These are phyloP conservation scores for Paralichthys olivaceus DNA, from an alignment of 2,113 vertebrate species.

Conservation along the genomic window DNA sequence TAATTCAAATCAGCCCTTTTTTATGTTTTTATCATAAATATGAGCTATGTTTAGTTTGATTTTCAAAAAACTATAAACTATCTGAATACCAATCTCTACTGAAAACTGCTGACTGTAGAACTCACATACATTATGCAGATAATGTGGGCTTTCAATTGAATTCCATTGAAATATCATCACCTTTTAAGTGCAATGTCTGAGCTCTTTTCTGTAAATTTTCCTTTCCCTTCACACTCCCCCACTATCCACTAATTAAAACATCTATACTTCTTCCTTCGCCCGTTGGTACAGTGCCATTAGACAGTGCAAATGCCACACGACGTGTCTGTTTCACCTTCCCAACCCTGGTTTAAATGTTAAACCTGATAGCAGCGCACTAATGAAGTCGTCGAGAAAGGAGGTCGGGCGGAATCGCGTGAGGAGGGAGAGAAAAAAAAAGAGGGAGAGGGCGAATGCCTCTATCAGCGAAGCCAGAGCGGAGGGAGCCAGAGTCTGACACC, in stretches of 20 bases:
- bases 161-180: conserved; percentile 5
- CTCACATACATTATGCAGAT: background rate
- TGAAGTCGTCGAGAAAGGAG: conserved; percentile 76
- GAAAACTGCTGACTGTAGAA: background rate
- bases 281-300: conserved; percentile 69
- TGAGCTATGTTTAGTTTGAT: background rate
- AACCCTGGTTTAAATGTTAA: conserved; percentile 86
- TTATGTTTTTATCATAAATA: background rate
- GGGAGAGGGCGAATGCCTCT: conserved; percentile 31
- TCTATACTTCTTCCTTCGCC: conserved; percentile 48
- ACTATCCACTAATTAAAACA: conserved; percentile 73
- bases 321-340: conserved; percentile 80
- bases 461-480: conserved; percentile 50
- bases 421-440: conserved; percentile 22
- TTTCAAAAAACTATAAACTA: background rate
- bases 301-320: conserved; percentile 80
- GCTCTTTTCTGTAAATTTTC: conserved; percentile 6
- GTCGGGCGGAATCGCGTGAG: conserved; percentile 30
- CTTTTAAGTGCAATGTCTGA: conserved; percentile 36
- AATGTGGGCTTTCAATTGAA: conserved; percentile 11
- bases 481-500: conserved; percentile 73
- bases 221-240: conserved; percentile 15
- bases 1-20: background rate
- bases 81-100: background rate
- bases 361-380: conserved; percentile 77